phyloP scores from a whole-genome alignment of 2,797 vertebrate species.

The Sebastes reedi region DNA sequence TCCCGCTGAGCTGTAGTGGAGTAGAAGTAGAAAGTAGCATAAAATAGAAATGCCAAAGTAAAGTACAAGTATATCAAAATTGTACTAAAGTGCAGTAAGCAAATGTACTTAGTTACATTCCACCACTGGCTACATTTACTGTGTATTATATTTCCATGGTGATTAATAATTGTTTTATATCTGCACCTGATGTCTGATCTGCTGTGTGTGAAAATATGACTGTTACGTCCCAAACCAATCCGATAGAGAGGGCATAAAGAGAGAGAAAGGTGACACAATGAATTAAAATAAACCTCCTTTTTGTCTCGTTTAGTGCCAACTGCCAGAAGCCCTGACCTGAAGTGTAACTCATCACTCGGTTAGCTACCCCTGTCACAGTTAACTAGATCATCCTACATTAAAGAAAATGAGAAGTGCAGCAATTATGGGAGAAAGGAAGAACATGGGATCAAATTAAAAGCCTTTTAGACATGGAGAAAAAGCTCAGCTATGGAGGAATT shows the following conservation, averaged over 20 bases:
- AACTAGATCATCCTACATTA: conserved; percentile 76
- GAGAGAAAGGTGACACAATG: background rate
- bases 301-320: background rate
- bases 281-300: background rate
- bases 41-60: no score
- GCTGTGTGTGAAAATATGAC: background rate
- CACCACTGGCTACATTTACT: background rate
- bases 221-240: background rate
- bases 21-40: no score
- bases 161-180: background rate
- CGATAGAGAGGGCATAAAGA: background rate
- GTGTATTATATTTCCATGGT: background rate
- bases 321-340: conserved; percentile 44
- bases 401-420: conserved; percentile 73
- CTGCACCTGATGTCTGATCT: background rate
- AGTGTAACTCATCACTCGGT: conserved; percentile 56
- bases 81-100: no score
- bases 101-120: no score
- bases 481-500: conserved; percentile 43
- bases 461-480: conserved; percentile 65
- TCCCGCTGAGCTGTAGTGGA: no score
- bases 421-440: conserved; percentile 69
- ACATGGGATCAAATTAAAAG: conserved; percentile 71
- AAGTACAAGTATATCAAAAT: no score
- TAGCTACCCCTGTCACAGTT: conserved; percentile 67